Percentiles rank a stretch among this genome's conserved stretches.
These are phyloP conservation scores for Hylia prasina DNA, from an alignment of 2,113 vertebrate genomes.

Conservation along the genomic window DNA sequence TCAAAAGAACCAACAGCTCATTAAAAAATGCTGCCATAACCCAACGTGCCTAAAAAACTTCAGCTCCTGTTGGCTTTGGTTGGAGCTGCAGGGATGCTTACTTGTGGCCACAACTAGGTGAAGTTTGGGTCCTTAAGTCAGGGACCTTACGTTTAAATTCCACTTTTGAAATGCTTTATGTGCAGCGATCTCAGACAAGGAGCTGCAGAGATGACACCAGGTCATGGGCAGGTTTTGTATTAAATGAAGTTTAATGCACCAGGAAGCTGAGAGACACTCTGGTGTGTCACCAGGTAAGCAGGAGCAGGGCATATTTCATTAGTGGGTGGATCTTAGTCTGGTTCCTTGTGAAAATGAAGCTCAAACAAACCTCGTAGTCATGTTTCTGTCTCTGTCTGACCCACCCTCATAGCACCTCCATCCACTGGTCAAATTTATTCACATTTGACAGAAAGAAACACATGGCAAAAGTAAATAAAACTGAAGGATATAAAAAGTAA, in stretches of 20 bases:
- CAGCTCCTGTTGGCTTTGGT: not conserved
- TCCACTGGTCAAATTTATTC: not conserved
- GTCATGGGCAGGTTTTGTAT: not conserved
- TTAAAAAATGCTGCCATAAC: constrained; percentile 40
- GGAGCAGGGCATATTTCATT: not conserved
- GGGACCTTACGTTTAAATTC: not conserved
- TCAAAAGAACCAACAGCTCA: constrained; percentile 26
- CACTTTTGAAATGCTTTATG: not conserved
- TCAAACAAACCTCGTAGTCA: not conserved
- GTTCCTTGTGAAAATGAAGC: constrained; percentile 17
- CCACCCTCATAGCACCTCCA: not conserved
- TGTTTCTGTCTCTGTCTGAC: not conserved
- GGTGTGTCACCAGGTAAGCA: constrained; percentile 1
- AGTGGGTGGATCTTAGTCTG: not conserved
- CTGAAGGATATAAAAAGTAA: not conserved
- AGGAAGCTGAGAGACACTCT: not conserved
- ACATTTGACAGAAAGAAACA: not conserved
- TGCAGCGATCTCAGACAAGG: not conserved
- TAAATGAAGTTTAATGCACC: not conserved
- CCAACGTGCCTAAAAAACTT: not conserved
- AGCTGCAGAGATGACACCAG: not conserved
- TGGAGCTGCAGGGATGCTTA: not conserved
- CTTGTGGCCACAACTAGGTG: not conserved
- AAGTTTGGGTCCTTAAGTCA: not conserved
- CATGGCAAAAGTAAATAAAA: constrained; percentile 16